Evolutionary conservation across 2,797 vertebrate species (phyloP).

Genomic region (Pseudochromis fuscus): DNA sequence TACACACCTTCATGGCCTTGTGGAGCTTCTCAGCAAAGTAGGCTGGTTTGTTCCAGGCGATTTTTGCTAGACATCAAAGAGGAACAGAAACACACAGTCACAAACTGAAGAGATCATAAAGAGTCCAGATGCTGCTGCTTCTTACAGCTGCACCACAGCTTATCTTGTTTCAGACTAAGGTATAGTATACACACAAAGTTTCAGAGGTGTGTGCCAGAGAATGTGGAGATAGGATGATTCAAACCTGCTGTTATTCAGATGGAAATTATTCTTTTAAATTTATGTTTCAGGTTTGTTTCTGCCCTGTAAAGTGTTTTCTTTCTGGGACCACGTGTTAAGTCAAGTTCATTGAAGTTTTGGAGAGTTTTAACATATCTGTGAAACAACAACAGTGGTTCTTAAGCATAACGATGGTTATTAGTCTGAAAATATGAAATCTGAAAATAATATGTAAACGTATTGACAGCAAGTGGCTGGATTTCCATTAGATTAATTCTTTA

Average conservation of each 20-base stretch:
- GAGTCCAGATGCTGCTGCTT: slow-evolving; percentile 5
- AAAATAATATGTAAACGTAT: neutral
- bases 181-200: neutral
- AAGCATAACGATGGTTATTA: too few species aligned
- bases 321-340: neutral
- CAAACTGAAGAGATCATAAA: slow-evolving; percentile 9
- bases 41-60: slow-evolving; percentile 88
- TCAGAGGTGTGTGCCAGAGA: neutral
- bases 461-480: neutral
- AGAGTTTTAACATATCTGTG: neutral
- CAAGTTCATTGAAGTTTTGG: neutral
- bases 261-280: neutral
- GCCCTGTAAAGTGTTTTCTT: neutral
- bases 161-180: neutral
- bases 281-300: neutral
- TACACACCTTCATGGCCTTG: slow-evolving; percentile 89
- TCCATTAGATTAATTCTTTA: neutral
- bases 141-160: neutral
- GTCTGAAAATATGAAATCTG: too few species aligned
- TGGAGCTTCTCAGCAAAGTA: slow-evolving; percentile 95
- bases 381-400: neutral
- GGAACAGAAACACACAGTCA: slow-evolving; percentile 24
- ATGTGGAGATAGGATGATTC: neutral
- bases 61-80: slow-evolving; percentile 86
- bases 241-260: neutral